Conservation (phyloP, 1,140 invertebrate genomes). For the Drosophila erecta region DNA sequence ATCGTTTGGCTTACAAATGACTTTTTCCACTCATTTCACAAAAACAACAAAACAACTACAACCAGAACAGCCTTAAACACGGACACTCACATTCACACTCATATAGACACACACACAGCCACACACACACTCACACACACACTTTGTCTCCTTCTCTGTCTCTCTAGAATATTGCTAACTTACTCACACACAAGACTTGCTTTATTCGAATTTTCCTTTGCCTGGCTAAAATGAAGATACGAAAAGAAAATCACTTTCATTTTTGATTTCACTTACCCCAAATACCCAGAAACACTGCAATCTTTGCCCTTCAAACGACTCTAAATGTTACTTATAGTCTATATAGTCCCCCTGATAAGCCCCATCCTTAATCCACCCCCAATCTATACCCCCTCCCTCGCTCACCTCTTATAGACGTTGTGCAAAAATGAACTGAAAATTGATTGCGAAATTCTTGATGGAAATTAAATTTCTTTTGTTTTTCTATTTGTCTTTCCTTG, state of each 20-base stretch:
- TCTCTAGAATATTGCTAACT: slow-evolving; percentile 50
- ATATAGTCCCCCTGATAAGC: background rate
- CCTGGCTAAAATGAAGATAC: slow-evolving; percentile 52
- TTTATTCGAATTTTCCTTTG: slow-evolving; percentile 58
- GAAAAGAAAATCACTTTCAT: slow-evolving; percentile 86
- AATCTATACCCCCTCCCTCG: background rate
- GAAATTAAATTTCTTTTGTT: slow-evolving; percentile 48
- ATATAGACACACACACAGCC: slow-evolving; percentile 11
- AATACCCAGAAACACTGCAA: slow-evolving; percentile 43
- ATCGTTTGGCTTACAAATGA: slow-evolving; percentile 80
- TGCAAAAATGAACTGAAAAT: slow-evolving; percentile 56
- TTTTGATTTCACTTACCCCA: slow-evolving; percentile 47
- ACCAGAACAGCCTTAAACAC: slow-evolving; percentile 44
- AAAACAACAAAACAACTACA: slow-evolving; percentile 57
- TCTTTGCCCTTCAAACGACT: slow-evolving; percentile 28
- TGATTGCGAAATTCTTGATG: slow-evolving; percentile 54
- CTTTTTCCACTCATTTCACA: slow-evolving; percentile 80
- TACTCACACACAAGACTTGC: slow-evolving; percentile 56
- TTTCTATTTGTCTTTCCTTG: slow-evolving; percentile 55
- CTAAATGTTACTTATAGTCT: slow-evolving; percentile 40
- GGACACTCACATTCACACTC: slow-evolving; percentile 22
- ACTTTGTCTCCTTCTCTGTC: slow-evolving; percentile 53
- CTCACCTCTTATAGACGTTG: slow-evolving; percentile 42
- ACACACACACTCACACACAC: slow-evolving; percentile 6
- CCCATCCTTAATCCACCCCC: background rate